phyloP scores from a whole-genome alignment of 35 echinoderm and acorn worm species.

The Ophioderma brevispina region DNA sequence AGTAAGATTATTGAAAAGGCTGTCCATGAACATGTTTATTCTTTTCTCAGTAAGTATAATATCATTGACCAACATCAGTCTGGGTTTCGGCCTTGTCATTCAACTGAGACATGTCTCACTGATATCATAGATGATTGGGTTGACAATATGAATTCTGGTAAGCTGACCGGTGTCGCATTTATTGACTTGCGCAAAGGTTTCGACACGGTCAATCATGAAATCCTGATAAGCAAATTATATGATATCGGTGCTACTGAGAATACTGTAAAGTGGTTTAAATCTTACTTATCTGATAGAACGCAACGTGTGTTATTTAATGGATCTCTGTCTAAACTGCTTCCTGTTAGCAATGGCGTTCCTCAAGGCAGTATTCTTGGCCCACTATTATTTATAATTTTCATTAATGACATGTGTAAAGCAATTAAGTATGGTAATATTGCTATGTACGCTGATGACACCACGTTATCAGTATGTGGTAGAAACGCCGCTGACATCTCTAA shows the following conservation, averaged over 20 bases:
- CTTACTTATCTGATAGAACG: neutral
- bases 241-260: neutral
- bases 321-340: too few species aligned
- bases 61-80: constrained; percentile 3
- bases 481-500: too few species aligned
- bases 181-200: constrained; percentile 20
- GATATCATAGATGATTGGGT: constrained; percentile 16
- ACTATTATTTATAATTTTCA: too few species aligned
- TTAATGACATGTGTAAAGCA: too few species aligned
- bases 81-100: neutral
- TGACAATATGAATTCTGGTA: constrained; percentile 13
- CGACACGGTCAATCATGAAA: constrained; percentile 21
- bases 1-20: neutral
- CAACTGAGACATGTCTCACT: constrained; percentile 17
- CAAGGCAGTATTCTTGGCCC: too few species aligned
- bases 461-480: too few species aligned
- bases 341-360: too few species aligned
- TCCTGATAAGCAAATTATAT: constrained; percentile 3
- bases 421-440: too few species aligned
- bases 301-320: constrained; percentile 18
- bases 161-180: constrained; percentile 8
- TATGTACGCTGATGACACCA: too few species aligned
- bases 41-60: constrained; percentile 1
- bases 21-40: constrained; percentile 16
- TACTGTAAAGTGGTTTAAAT: constrained; percentile 22